Evolutionary conservation across 1,140 invertebrate genomes (phyloP), one percentile per base, ranked within the genome.

Genomic region (Drosophila eugracilis): DNA sequence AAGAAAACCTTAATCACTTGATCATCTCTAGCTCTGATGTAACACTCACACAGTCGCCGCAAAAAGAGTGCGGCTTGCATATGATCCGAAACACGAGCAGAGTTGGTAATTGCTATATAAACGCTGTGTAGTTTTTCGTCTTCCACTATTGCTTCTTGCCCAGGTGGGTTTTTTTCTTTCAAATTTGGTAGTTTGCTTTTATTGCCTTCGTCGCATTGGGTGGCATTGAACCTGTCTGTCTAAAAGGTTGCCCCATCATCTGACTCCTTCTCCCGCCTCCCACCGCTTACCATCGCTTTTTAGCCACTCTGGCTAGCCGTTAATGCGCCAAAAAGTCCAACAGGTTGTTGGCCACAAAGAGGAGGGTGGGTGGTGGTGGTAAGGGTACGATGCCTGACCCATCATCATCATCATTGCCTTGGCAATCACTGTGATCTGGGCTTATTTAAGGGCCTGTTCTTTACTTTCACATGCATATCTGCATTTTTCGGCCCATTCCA

Each of bases 61-160:
- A 9, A 24, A 57, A 17, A 22, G 44, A 34, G 28, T 34, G 45
- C 19, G 47, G 49, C 54, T 37, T 74, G 62, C 41, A 77, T 77
- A 85, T 66, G 72, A 49, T 79, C 69, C 63, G 71, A 76, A 84
- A 86, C 66, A 85, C 76, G 81, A 79, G 72, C 76, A 84, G 76
- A 70, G 80, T 76, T 85, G 76, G 80, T 84, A 84, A 84, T 84
- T 75, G 79, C 79, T 86, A 80, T 79, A 84, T 80, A 85, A 84
- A 80, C 72, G 80, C 72, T 85, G 70, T 59, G 39, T 54, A 44
- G 48, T 62, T 83, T 80, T 32, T 77, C 26, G 39, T 48, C 19
- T 77, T 52, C 22, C 30, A 45, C 57, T 55, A 57, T 41, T 59
- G 26, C 59, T 36, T 39, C 7, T 58, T 26, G 32, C 14, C 60